Evolutionary conservation across 2,888 invertebrate genomes (phyloP).

Genomic region (Drosophila nr. fundita): DNA sequence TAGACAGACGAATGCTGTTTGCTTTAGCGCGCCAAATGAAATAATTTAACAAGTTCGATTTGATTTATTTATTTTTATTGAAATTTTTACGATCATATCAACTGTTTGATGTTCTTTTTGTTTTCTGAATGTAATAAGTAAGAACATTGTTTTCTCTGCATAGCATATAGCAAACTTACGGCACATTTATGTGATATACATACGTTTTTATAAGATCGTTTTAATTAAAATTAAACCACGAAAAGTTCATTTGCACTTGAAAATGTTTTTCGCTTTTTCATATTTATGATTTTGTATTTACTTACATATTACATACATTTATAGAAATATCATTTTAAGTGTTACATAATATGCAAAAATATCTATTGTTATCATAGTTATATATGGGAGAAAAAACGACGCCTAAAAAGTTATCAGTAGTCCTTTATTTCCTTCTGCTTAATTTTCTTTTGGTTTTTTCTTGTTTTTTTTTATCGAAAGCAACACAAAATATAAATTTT

Average conservation of each 20-base stretch:
- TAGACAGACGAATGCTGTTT: conserved; percentile 27
- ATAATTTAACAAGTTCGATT: conserved; percentile 30
- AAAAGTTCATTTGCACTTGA: conserved; percentile 57
- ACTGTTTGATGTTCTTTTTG: conserved; percentile 53
- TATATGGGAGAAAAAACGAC: conserved; percentile 70
- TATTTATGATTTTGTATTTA: conserved; percentile 45
- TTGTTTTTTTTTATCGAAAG: conserved; percentile 29
- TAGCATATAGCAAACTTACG: conserved; percentile 65
- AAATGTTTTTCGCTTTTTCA: conserved; percentile 50
- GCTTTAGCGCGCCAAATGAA: conserved; percentile 16
- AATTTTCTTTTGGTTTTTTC: conserved; percentile 9
- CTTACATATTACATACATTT: conserved; percentile 69
- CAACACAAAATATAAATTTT: conserved; percentile 59
- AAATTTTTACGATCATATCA: conserved; percentile 75
- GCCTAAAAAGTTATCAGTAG: conserved; percentile 66
- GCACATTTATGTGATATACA: conserved; percentile 62
- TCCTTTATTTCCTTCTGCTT: conserved; percentile 38
- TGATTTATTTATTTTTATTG: conserved; percentile 77
- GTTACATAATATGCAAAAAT: conserved; percentile 76
- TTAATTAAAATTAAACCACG: conserved; percentile 24
- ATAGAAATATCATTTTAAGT: conserved; percentile 68
- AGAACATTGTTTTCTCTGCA: conserved; percentile 46
- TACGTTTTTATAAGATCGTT: conserved; percentile 43
- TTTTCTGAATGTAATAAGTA: conserved; percentile 43
- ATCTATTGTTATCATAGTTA: conserved; percentile 69